Conservation (phyloP, 2,113 vertebrate genomes). For the Antennarius striatus region DNA sequence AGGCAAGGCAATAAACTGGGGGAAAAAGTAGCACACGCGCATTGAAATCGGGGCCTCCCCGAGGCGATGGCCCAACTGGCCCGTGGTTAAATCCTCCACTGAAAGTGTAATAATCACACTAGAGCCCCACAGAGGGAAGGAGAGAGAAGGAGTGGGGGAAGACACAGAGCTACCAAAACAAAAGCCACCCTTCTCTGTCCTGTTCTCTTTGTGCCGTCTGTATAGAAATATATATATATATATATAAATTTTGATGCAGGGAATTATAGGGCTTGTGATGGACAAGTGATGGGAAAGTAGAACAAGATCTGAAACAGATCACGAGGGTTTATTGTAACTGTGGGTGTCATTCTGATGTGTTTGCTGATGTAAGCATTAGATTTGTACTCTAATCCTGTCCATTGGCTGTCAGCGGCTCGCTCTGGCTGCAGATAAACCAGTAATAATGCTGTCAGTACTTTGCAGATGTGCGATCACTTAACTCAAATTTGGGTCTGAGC, state of each 20-base stretch:
- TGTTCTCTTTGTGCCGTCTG: conserved; percentile 75
- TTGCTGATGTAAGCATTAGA: conserved; percentile 64
- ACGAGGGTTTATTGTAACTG: conserved; percentile 65
- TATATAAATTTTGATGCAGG: conserved; percentile 48
- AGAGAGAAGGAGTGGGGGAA: conserved; percentile 60
- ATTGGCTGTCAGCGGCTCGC: conserved; percentile 37
- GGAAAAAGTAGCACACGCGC: conserved; percentile 78
- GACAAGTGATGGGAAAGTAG: conserved; percentile 67
- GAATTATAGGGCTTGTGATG: conserved; percentile 71
- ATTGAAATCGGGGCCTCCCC: conserved; percentile 84
- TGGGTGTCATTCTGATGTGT: conserved; percentile 65
- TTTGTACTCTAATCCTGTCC: conserved; percentile 65
- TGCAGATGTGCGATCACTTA: conserved; percentile 33
- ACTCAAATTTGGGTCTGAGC: conserved; percentile 20
- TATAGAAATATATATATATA: conserved; percentile 25
- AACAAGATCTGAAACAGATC: conserved; percentile 73
- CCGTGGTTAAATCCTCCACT: conserved; percentile 86
- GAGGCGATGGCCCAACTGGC: conserved; percentile 85
- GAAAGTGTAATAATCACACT: conserved; percentile 86
- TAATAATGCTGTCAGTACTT: conserved; percentile 46
- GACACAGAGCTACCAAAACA: conserved; percentile 77
- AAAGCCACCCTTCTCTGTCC: conserved; percentile 76
- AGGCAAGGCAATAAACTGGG: conserved; percentile 83
- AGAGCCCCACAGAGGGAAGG: conserved; percentile 74
- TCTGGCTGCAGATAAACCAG: conserved; percentile 53